Conservation (phyloP, 2,113 vertebrate genomes). For the Hylia prasina region DNA sequence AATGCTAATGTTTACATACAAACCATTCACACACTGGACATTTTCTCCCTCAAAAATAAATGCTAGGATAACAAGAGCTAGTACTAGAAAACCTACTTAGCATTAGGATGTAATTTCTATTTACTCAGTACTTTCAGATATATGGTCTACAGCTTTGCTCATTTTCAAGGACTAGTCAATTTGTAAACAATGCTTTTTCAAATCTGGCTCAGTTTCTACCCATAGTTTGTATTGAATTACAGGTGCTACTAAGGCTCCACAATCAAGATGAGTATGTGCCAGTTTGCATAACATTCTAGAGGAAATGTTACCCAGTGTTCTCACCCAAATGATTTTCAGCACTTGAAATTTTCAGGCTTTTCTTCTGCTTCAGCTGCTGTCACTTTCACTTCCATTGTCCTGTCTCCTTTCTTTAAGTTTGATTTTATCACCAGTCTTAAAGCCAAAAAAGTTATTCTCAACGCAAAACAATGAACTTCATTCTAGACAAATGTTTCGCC, state of each 20-base stretch:
- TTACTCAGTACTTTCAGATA: background rate
- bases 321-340: background rate
- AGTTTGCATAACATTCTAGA: background rate
- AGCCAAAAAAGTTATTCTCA: background rate
- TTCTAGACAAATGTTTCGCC: background rate
- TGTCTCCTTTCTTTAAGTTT: background rate
- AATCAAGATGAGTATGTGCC: background rate
- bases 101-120: background rate
- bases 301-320: background rate
- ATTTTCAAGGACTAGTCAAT: background rate
- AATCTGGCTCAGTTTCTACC: background rate
- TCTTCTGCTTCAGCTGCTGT: background rate
- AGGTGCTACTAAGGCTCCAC: background rate
- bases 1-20: background rate
- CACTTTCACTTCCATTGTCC: background rate
- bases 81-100: background rate
- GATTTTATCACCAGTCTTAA: background rate
- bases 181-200: background rate
- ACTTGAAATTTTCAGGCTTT: background rate
- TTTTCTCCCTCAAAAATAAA: background rate
- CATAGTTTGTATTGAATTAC: background rate
- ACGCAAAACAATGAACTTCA: background rate
- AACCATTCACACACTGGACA: background rate
- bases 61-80: background rate
- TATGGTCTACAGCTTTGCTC: background rate